phyloP scores from a whole-genome alignment of 2,888 invertebrate genomes.

The Melanchra persicariae region DNA sequence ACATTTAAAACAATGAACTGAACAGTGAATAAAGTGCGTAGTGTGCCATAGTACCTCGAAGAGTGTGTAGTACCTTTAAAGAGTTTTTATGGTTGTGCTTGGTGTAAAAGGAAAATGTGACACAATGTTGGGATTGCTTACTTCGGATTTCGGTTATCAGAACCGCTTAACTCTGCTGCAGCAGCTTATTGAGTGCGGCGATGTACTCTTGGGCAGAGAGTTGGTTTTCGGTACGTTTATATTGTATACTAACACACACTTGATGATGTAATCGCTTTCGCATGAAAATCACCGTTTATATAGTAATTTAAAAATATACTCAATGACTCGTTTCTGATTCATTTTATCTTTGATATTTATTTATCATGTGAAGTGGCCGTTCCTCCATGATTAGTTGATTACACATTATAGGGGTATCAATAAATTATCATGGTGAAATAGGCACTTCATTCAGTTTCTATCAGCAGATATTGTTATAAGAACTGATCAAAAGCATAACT shows the following conservation, averaged over 20 bases:
- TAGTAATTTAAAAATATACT: conserved; percentile 16
- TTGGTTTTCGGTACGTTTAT: conserved; percentile 78
- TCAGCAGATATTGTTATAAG: conserved; percentile 9
- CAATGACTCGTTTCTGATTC: conserved; percentile 24
- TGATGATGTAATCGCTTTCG: conserved; percentile 6
- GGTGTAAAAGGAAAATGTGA: conserved; percentile 60
- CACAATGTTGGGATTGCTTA: conserved; percentile 85
- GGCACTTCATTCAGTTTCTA: conserved; percentile 16
- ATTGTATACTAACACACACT: conserved; percentile 7
- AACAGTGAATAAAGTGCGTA: conserved; percentile 38
- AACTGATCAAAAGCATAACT: conserved; percentile 9
- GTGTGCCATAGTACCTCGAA: conserved; percentile 30
- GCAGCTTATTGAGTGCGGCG: conserved; percentile 87
- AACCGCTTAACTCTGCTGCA: conserved; percentile 84
- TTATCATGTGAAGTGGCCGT: conserved; percentile 41
- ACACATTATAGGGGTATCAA: conserved; percentile 12
- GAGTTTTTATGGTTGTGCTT: conserved; percentile 36
- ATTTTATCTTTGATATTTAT: conserved; percentile 19
- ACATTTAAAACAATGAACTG: conserved; percentile 56
- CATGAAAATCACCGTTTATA: conserved; percentile 17
- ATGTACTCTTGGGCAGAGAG: conserved; percentile 81
- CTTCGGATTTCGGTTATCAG: conserved; percentile 85
- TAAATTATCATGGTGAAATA: conserved; percentile 17
- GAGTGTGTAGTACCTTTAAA: conserved; percentile 19
- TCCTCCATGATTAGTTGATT: background rate